Conservation (phyloP, 2,797 vertebrate species). For the Cryptoprocta ferox region DNA sequence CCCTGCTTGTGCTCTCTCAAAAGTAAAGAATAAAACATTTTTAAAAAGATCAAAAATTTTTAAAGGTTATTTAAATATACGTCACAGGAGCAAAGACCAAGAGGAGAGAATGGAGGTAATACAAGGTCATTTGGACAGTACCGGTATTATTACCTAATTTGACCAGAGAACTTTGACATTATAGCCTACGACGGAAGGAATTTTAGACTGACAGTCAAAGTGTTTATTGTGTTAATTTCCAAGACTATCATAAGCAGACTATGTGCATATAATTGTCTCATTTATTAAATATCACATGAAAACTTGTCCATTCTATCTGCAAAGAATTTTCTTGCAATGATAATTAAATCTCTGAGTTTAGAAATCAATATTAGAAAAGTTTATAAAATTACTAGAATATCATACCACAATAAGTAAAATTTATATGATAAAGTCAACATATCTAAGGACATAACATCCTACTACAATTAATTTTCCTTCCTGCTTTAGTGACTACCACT, state of each 20-base stretch:
- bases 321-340: background rate
- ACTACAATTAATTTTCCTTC: background rate
- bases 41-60: background rate
- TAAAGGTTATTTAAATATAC: background rate
- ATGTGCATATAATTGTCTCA: background rate
- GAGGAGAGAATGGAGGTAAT: background rate
- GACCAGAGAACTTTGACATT: background rate
- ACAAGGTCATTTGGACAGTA: background rate
- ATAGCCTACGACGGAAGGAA: background rate
- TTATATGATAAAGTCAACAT: background rate
- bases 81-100: background rate
- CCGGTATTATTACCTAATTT: background rate
- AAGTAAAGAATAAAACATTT: too few species aligned
- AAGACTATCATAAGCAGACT: background rate
- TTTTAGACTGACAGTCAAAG: background rate
- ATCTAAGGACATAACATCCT: background rate
- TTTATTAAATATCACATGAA: background rate
- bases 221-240: background rate
- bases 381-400: background rate
- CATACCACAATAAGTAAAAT: background rate
- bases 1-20: too few species aligned
- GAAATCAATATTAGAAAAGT: constrained; percentile 32
- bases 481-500: background rate
- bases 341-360: constrained; percentile 4
- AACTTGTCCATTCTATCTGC: background rate